phyloP scores from a whole-genome alignment of 92 coral and sea anemone genomes.

The Zoanthus solanderi region DNA sequence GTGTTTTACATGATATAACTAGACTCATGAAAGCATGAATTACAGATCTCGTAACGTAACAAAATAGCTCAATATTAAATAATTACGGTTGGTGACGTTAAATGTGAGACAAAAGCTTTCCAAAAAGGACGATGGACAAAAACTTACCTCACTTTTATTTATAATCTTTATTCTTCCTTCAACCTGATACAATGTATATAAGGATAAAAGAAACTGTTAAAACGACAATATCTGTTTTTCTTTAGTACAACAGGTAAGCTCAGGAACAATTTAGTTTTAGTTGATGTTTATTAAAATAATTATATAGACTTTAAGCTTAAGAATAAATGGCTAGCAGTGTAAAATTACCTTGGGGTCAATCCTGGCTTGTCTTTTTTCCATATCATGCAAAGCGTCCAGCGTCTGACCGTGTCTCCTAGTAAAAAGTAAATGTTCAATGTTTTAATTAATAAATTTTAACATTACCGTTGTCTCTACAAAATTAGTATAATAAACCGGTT shows the following conservation, averaged over 20 bases:
- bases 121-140: too few relatives aligned
- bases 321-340: neutral
- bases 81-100: too few relatives aligned
- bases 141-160: slow-evolving; percentile 26
- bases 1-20: too few relatives aligned
- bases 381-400: slow-evolving; percentile 51
- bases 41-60: too few relatives aligned
- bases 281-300: neutral
- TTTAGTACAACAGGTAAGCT: neutral
- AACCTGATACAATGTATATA: slow-evolving; percentile 64
- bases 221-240: neutral
- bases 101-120: too few relatives aligned
- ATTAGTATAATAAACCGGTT: neutral
- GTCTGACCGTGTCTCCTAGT: slow-evolving; percentile 65
- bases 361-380: slow-evolving; percentile 71
- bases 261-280: neutral
- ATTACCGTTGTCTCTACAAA: too few relatives aligned
- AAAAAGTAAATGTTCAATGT: neutral
- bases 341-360: slow-evolving; percentile 77
- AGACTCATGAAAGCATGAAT: too few relatives aligned
- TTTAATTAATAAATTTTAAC: too few relatives aligned
- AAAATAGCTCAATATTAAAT: too few relatives aligned
- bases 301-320: neutral
- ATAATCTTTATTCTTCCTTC: slow-evolving; percentile 84
- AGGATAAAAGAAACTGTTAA: neutral